These are phyloP conservation scores for Lymantria monacha DNA, from an alignment of 2,888 invertebrate species.

Conservation along the genomic window DNA sequence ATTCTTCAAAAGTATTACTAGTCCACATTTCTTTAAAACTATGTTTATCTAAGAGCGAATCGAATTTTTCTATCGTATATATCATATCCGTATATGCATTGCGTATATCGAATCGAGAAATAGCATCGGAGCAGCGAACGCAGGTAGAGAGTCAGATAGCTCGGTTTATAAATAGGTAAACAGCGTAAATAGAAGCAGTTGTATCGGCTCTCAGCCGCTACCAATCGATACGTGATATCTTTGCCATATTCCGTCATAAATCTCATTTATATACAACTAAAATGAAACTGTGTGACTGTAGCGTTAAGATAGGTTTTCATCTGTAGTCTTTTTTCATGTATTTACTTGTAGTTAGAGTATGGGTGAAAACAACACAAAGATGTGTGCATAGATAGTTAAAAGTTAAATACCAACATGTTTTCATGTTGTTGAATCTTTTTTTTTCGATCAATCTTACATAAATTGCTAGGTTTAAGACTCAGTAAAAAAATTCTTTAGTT, in stretches of 20 bases:
- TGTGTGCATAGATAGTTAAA: constrained; percentile 66
- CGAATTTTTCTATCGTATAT: constrained; percentile 23
- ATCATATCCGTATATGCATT: constrained; percentile 23
- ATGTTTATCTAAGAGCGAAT: constrained; percentile 21
- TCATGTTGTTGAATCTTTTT: constrained; percentile 61
- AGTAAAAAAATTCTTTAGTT: constrained; percentile 46
- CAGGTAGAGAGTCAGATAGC: constrained; percentile 72
- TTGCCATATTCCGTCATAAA: constrained; percentile 41
- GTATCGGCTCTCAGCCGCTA: constrained; percentile 71
- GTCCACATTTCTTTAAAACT: constrained; percentile 24
- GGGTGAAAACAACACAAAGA: constrained; percentile 47
- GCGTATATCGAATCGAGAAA: constrained; percentile 31
- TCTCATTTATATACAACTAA: constrained; percentile 22
- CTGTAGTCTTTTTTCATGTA: constrained; percentile 25
- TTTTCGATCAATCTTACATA: constrained; percentile 74
- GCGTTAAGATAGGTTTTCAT: constrained; percentile 25
- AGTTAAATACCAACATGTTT: constrained; percentile 72
- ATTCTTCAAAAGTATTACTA: constrained; percentile 5
- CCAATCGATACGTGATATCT: constrained; percentile 71
- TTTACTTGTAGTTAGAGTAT: constrained; percentile 44
- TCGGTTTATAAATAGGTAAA: constrained; percentile 79
- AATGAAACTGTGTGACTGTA: constrained; percentile 27
- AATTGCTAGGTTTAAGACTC: constrained; percentile 53
- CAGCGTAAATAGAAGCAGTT: constrained; percentile 78
- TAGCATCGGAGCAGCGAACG: constrained; percentile 43